Evolutionary conservation across 1,140 invertebrate genomes (phyloP).

Genomic region (Episyrphus balteatus): DNA sequence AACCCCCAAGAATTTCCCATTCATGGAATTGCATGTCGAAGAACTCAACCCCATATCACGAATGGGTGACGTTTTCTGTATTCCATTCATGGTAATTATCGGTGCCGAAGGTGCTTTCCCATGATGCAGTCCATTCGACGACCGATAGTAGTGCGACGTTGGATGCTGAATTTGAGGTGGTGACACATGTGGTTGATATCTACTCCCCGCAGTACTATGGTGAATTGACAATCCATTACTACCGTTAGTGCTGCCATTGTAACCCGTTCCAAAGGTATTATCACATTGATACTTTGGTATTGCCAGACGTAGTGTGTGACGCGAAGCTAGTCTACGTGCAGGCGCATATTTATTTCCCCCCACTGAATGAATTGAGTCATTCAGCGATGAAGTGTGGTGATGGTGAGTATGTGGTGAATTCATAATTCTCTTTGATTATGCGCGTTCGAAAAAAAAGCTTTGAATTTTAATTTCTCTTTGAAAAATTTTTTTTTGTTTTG

Average conservation of each 20-base stretch:
- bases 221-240: constrained; percentile 10
- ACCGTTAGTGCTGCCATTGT: background rate
- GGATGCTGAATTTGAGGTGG: background rate
- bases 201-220: constrained; percentile 2
- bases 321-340: constrained; percentile 32
- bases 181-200: constrained; percentile 2
- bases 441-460: too few species aligned
- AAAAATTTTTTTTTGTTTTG: too few species aligned
- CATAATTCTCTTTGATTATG: too few species aligned
- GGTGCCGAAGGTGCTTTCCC: constrained; percentile 8
- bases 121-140: too few species aligned
- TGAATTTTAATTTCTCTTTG: too few species aligned
- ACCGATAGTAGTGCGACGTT: background rate
- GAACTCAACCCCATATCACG: constrained; percentile 4
- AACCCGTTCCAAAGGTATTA: background rate
- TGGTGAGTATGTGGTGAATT: too few species aligned
- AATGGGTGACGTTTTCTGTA: constrained; percentile 3
- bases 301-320: constrained; percentile 28
- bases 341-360: constrained; percentile 28
- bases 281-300: constrained; percentile 22
- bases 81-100: constrained; percentile 7
- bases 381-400: too few species aligned
- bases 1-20: constrained; percentile 19
- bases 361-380: background rate
- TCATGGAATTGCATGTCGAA: constrained; percentile 6